Conservation (phyloP, 2,797 vertebrate species). For the Melanotaenia trifasciata region DNA sequence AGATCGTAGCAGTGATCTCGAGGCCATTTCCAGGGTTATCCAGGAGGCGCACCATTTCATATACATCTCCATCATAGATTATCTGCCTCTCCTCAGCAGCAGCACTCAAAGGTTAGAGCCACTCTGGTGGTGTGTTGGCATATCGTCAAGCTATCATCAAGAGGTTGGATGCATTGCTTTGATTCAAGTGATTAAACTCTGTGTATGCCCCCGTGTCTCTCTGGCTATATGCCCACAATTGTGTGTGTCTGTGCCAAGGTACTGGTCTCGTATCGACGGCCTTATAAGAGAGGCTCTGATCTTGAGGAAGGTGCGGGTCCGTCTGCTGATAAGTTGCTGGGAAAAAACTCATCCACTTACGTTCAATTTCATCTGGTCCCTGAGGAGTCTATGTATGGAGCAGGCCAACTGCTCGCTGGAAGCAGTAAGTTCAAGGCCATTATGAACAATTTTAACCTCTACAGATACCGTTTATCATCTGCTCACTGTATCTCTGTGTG, state of each 20-base stretch:
- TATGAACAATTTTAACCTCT: slow-evolving; percentile 19
- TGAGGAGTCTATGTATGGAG: slow-evolving; percentile 93
- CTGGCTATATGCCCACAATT: slow-evolving; percentile 22
- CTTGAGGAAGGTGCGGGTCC: slow-evolving; percentile 90
- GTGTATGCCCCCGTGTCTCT: neutral
- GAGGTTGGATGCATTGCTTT: slow-evolving; percentile 19
- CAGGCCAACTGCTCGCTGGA: slow-evolving; percentile 93
- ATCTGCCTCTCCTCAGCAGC: slow-evolving; percentile 88
- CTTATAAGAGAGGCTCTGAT: slow-evolving; percentile 93
- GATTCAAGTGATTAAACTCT: slow-evolving; percentile 23
- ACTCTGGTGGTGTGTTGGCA: neutral
- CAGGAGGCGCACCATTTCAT: slow-evolving; percentile 90
- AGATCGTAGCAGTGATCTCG: slow-evolving; percentile 90
- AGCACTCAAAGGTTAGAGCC: slow-evolving; percentile 84
- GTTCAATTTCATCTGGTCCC: slow-evolving; percentile 95
- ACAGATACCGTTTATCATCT: slow-evolving; percentile 12
- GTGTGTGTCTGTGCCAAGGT: slow-evolving; percentile 77
- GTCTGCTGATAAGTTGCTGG: slow-evolving; percentile 93
- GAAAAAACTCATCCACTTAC: slow-evolving; percentile 92
- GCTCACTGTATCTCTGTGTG: slow-evolving; percentile 8
- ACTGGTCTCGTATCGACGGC: slow-evolving; percentile 94
- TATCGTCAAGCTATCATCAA: slow-evolving; percentile 5
- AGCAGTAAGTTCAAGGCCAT: slow-evolving; percentile 85
- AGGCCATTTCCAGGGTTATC: slow-evolving; percentile 93
- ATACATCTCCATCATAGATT: slow-evolving; percentile 93